Base-by-base conservation (phyloP, 1,140 invertebrate genomes). In the Brachionus asplanchnoidis region DNA sequence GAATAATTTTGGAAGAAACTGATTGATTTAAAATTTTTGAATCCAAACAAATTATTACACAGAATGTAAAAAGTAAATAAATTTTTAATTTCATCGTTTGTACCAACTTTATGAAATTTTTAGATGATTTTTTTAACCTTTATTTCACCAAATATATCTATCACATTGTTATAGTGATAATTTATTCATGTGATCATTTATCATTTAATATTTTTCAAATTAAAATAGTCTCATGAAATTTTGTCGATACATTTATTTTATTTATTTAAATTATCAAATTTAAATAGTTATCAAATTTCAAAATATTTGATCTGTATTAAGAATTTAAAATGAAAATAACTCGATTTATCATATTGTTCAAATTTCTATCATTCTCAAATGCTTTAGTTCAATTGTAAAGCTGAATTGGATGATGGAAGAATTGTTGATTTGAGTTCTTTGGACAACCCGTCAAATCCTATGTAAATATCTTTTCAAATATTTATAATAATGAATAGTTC, bases 381-480 rank as follows among this genome's bases (percentile, higher is more conserved):
- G 11, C 26, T n/a, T 73, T 40, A 23, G 17, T 50, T 17, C n/a
- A 68, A 60, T 36, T 82, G 78, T 68, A 82, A 60, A 82, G 78
- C 23, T 60, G 11, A 82, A 46, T 32, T 82, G 23, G 78, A 82
- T 23, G 78, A 82, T 68, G 53, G 53, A 23, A 17, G 17, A 5
- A 60, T 82, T 17, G 26, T 82, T 44, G 78, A 82, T 60, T 44
- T 82, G 14, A 82, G 78, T 11, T 82, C 78, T 44, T 44, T 82
- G 17, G 78, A 82, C 12, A 60, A 65, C 14, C 78, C 78, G 20
- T 44, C 53, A 7, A 60, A 82, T 23, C 78, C 78, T 2, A 8
- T 53, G 77, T 79, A 53, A 40, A 40, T 17, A n/a, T 73, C 17
- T 42, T 68, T 28, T 28, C 1, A 28, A 28, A 28, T 28, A 28